A percentile compares a stretch with the other conserved stretches of the same genome.
These are phyloP conservation scores for Zaprionus inermis DNA, from an alignment of 1,140 invertebrate species.

Conservation along the genomic window DNA sequence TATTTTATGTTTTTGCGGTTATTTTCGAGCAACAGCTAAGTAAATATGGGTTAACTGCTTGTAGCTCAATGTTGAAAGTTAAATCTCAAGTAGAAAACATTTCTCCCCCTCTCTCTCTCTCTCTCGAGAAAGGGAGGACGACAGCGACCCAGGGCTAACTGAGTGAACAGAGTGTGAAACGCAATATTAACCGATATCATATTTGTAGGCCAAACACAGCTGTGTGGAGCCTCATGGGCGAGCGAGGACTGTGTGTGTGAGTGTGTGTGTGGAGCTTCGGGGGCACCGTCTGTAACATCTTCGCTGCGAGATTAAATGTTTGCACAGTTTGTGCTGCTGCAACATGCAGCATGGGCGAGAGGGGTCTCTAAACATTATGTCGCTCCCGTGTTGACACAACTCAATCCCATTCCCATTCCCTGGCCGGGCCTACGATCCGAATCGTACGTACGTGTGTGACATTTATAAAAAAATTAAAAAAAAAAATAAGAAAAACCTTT, in stretches of 20 bases:
- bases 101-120: constrained; percentile 7
- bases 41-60: constrained; percentile 39
- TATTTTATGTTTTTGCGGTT: constrained; percentile 41
- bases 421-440: constrained; percentile 21
- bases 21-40: constrained; percentile 62
- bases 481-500: constrained; percentile 57
- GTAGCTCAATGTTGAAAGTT: constrained; percentile 55
- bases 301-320: constrained; percentile 77
- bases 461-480: constrained; percentile 57
- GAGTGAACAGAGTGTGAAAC: constrained; percentile 14
- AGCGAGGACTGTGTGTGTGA: constrained; percentile 2
- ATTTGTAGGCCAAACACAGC: constrained; percentile 77
- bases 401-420: constrained; percentile 50
- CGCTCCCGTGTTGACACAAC: constrained; percentile 55
- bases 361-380: constrained; percentile 63
- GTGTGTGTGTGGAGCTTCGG: constrained; percentile 24
- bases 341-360: constrained; percentile 43
- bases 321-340: constrained; percentile 75
- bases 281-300: constrained; percentile 60
- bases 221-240: constrained; percentile 52
- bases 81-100: constrained; percentile 72
- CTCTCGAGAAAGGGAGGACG: background rate
- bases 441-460: constrained; percentile 61
- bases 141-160: background rate
- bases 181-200: constrained; percentile 34